These are phyloP conservation scores for Lepidocyrtinus sp. DNA, from an alignment of 2,888 invertebrate species.

Conservation along the genomic window DNA sequence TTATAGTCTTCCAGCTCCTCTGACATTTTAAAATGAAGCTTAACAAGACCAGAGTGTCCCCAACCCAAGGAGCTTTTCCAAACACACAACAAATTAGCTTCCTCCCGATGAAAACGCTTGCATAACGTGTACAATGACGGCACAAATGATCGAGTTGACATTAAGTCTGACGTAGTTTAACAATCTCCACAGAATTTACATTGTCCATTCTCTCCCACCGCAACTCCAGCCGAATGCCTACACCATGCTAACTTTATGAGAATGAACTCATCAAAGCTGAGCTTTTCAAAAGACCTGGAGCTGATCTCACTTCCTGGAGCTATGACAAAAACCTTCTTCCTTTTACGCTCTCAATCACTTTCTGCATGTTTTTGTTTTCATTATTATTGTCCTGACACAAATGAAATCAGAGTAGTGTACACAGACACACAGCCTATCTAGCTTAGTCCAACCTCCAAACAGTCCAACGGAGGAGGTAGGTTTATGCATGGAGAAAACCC, in stretches of 20 bases:
- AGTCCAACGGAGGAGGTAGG: too few relatives aligned
- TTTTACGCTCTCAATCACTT: too few relatives aligned
- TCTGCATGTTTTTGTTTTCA: not conserved
- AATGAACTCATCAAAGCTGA: not conserved
- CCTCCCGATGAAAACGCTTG: not conserved
- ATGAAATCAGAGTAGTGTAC: not conserved
- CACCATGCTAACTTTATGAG: not conserved
- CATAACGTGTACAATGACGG: not conserved
- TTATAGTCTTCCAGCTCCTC: too few relatives aligned
- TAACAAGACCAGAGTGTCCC: too few relatives aligned
- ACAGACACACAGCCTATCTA: not conserved
- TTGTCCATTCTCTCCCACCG: not conserved
- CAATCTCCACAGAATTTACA: not conserved
- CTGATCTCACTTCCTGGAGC: too few relatives aligned
- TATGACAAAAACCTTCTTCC: too few relatives aligned
- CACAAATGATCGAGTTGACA: not conserved
- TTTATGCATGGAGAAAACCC: too few relatives aligned
- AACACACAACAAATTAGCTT: not conserved
- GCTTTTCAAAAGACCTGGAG: not conserved
- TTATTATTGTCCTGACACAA: not conserved
- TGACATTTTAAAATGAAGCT: too few relatives aligned
- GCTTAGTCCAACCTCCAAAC: too few relatives aligned
- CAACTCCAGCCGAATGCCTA: too few relatives aligned
- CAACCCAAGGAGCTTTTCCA: too few relatives aligned
- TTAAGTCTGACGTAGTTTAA: not conserved